These are phyloP conservation scores for Porites lobata DNA, from an alignment of 92 coral and sea anemone genomes.

Conservation along the genomic window DNA sequence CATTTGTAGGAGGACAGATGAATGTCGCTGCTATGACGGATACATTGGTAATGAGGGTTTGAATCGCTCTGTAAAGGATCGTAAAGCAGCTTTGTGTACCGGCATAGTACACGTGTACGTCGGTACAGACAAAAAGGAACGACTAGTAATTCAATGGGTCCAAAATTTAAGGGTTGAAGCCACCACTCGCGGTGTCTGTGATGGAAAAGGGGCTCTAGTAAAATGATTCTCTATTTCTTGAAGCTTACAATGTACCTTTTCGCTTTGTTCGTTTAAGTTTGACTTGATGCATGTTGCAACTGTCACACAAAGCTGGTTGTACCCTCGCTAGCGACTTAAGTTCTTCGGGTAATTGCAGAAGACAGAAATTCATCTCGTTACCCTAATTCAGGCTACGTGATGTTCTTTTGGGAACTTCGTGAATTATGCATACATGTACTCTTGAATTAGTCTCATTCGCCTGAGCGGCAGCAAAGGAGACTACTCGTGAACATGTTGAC, in stretches of 20 bases:
- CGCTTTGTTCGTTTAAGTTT: not conserved
- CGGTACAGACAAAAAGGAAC: not conserved
- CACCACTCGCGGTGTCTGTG: not conserved
- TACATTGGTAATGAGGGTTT: constrained; percentile 64
- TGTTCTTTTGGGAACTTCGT: not conserved
- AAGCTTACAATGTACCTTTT: not conserved
- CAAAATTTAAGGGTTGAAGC: not conserved
- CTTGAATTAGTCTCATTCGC: not conserved
- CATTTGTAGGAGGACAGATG: constrained; percentile 65
- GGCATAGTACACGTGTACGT: not conserved
- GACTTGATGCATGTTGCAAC: not conserved
- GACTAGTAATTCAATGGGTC: not conserved
- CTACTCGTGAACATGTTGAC: not conserved
- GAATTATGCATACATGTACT: not conserved
- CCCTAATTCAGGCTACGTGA: constrained; percentile 3
- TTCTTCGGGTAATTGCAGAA: constrained; percentile 1
- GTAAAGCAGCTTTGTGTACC: not conserved
- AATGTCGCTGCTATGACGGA: constrained; percentile 78
- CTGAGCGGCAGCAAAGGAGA: not conserved
- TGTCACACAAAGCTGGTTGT: not conserved
- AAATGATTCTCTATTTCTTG: not conserved
- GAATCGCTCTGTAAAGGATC: not conserved
- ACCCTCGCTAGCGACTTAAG: not conserved
- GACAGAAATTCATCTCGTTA: constrained; percentile 1
- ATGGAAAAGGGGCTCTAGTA: not conserved